These are phyloP conservation scores for Erannis defoliaria DNA, from an alignment of 2,888 invertebrate species.

Conservation along the genomic window DNA sequence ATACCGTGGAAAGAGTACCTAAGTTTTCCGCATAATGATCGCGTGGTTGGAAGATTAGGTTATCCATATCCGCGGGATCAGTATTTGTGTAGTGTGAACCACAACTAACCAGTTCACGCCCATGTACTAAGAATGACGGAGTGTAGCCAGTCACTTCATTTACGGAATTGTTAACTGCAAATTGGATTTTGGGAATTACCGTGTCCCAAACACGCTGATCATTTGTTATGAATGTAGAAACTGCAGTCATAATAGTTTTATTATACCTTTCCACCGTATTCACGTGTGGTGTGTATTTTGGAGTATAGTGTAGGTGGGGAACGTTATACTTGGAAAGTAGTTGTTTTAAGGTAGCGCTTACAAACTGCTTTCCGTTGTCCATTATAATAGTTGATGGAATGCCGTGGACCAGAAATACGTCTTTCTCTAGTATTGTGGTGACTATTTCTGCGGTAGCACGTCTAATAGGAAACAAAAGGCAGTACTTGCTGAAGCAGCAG, in stretches of 20 bases:
- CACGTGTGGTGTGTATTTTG: slow-evolving; percentile 27
- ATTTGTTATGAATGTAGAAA: slow-evolving; percentile 22
- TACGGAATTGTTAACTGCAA: slow-evolving; percentile 44
- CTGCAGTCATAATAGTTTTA: slow-evolving; percentile 41
- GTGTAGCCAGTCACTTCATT: slow-evolving; percentile 44
- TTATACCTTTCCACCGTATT: slow-evolving; percentile 46
- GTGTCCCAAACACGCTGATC: slow-evolving; percentile 34
- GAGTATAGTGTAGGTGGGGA: slow-evolving; percentile 40
- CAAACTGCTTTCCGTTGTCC: slow-evolving; percentile 50
- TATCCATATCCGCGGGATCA: slow-evolving; percentile 26
- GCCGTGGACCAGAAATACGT: too few relatives aligned
- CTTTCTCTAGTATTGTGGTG: slow-evolving; percentile 37
- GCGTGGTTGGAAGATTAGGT: slow-evolving; percentile 37
- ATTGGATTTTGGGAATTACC: slow-evolving; percentile 41
- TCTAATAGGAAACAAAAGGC: slow-evolving; percentile 37
- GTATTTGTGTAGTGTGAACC: slow-evolving; percentile 34
- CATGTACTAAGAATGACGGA: slow-evolving; percentile 42
- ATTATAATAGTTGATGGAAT: slow-evolving; percentile 45
- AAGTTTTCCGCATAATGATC: slow-evolving; percentile 37
- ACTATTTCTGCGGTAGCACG: slow-evolving; percentile 36
- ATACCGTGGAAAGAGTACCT: slow-evolving; percentile 16
- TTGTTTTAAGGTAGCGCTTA: slow-evolving; percentile 14
- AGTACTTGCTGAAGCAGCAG: slow-evolving; percentile 47
- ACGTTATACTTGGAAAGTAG: slow-evolving; percentile 45
- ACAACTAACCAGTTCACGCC: slow-evolving; percentile 22